Evolutionary conservation across 2,888 invertebrate genomes (phyloP).

Genomic region (Caenorhabditis uteleia): DNA sequence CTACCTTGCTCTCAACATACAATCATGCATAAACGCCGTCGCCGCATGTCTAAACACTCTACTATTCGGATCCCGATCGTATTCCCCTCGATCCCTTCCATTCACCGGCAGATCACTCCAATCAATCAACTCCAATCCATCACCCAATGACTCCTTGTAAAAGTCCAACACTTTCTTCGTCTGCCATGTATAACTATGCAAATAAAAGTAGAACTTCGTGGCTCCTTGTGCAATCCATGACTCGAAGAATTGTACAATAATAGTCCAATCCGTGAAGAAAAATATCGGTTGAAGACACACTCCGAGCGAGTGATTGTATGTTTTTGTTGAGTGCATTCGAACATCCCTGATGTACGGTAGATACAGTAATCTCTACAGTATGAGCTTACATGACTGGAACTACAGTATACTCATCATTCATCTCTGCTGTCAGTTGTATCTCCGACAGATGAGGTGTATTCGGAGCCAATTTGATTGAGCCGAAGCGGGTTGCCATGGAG

Average conservation of each 20-base stretch:
- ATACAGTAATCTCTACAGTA: background rate
- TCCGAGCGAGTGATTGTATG: conserved; percentile 15
- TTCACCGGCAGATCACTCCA: conserved; percentile 48
- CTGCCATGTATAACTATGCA: conserved; percentile 46
- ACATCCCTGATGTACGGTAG: conserved; percentile 51
- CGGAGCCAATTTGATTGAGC: conserved; percentile 14
- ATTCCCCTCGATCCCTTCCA: conserved; percentile 19
- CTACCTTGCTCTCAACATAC: conserved; percentile 40
- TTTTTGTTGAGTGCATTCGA: conserved; percentile 8
- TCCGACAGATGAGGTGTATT: conserved; percentile 6
- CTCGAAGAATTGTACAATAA: conserved; percentile 54
- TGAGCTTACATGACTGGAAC: conserved; percentile 20
- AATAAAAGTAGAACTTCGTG: conserved; percentile 58
- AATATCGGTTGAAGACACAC: conserved; percentile 60
- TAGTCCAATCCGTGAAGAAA: conserved; percentile 51
- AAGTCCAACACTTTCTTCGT: conserved; percentile 38
- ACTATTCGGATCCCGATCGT: conserved; percentile 36
- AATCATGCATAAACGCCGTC: conserved; percentile 46
- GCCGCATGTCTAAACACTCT: conserved; percentile 39
- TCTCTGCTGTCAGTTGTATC: conserved; percentile 19
- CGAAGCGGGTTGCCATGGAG: conserved; percentile 40
- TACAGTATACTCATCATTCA: conserved; percentile 27
- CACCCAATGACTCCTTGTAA: conserved; percentile 40
- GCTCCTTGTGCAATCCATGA: conserved; percentile 58
- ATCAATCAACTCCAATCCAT: conserved; percentile 36